A percentile compares a stretch with the other conserved stretches of the same genome.
phyloP scores from a whole-genome alignment of 2,797 vertebrate species.

The Strix occidentalis region DNA sequence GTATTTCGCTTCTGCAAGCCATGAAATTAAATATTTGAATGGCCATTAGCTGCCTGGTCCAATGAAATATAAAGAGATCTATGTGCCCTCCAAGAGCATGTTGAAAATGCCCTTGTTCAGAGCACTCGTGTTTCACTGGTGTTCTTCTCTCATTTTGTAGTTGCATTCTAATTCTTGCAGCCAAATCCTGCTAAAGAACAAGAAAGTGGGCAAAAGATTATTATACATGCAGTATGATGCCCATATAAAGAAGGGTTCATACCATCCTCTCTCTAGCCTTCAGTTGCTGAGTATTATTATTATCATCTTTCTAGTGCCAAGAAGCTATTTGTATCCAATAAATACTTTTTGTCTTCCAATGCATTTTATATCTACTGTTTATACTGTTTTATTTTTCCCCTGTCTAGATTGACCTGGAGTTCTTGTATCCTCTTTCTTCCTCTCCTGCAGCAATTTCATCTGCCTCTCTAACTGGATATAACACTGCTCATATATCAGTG shows the following conservation, averaged over 20 bases:
- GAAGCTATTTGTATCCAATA: conserved; percentile 48
- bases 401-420: background rate
- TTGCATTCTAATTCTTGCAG: background rate
- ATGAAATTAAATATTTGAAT: background rate
- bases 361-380: conserved; percentile 4
- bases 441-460: background rate
- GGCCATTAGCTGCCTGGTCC: background rate
- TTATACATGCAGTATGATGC: background rate
- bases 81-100: background rate
- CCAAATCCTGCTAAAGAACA: background rate
- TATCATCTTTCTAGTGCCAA: background rate
- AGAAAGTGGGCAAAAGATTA: background rate
- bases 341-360: conserved; percentile 37
- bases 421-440: background rate
- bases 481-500: background rate
- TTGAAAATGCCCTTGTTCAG: background rate
- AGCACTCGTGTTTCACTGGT: background rate
- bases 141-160: background rate
- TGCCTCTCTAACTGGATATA: background rate
- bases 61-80: background rate
- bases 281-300: background rate
- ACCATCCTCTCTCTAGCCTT: background rate
- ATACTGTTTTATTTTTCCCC: background rate
- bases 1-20: background rate
- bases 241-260: background rate